Evolutionary conservation across 1,140 invertebrate species (phyloP).

Genomic region (Rhopalosiphum padi): DNA sequence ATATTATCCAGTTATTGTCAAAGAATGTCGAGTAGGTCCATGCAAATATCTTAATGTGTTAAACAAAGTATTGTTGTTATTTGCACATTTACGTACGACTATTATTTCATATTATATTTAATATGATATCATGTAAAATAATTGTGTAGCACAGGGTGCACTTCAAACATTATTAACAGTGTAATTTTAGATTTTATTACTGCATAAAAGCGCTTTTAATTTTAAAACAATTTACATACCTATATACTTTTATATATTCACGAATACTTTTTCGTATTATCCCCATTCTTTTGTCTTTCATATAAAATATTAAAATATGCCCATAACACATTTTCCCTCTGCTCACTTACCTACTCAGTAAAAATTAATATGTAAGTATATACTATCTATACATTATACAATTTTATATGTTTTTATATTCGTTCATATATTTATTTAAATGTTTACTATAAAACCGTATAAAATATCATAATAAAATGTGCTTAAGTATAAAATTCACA

Average conservation of each 20-base stretch:
- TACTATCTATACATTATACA: neutral
- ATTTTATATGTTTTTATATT: neutral
- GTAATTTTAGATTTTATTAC: conserved; percentile 19
- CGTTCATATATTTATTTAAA: conserved; percentile 3
- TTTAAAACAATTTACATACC: conserved; percentile 4
- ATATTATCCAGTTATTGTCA: neutral
- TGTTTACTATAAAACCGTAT: neutral
- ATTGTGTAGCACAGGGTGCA: neutral
- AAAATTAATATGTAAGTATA: neutral
- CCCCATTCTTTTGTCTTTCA: neutral
- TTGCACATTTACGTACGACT: neutral
- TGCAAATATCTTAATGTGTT: neutral
- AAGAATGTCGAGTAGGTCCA: neutral
- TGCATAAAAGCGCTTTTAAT: neutral
- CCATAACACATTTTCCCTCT: neutral
- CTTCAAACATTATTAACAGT: neutral
- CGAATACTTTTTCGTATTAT: conserved; percentile 5
- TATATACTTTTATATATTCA: conserved; percentile 2
- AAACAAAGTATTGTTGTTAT: neutral
- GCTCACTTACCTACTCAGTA: neutral
- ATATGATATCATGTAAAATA: neutral
- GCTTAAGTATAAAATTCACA: neutral
- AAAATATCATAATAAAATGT: conserved; percentile 5
- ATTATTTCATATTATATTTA: neutral
- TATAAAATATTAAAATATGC: conserved; percentile 10